Evolutionary conservation across 2,888 invertebrate species (phyloP), one percentile per base, ranked within the genome.

Genomic region (Crepidodera aurea): DNA sequence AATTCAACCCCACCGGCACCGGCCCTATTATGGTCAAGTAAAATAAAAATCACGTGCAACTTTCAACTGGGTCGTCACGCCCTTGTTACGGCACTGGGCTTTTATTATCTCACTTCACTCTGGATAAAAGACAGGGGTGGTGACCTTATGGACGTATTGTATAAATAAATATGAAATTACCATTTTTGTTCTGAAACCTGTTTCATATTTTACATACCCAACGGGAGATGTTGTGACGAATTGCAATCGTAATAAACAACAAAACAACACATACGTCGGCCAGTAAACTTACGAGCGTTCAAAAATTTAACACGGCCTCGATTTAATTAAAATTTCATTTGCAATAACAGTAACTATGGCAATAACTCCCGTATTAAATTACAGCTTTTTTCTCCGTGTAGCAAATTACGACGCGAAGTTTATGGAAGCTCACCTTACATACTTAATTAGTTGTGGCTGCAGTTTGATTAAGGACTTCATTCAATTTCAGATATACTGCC

Each of bases 401-500:
- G 40, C 15, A 40, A 40, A 40, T 40, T 40, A 40, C 40, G 18
- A 40, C 40, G 48, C 27, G 48, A 29, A 42, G 29, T 29, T 55
- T 55, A 42, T 44, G 32, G 44, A 42, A 44, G 55, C 55, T 42
- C 55, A 27, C 42, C 55, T 55, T 55, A 55, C 55, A 44, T 29
- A 32, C 44, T 44, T 55, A 55, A 55, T 55, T 55, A 55, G 44
- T 18, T 25, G 39, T 22, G 48, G 48, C 27, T 27, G 46, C 25
- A 22, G 46, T 54, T 54, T 42, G 54, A 42, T 55, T 55, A 42
- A 44, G 55, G 48, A 32, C 25, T 55, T 44, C 44, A 55, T 39
- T 55, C 51, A 37, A 51, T 51, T 22, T 25, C 37, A 37, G 37
- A 51, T 51, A 51, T 37, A 51, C 32, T 51, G 29, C 51, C 51